Base-by-base conservation (phyloP, 2,797 vertebrate species). In the Thripadectes ignobilis region DNA sequence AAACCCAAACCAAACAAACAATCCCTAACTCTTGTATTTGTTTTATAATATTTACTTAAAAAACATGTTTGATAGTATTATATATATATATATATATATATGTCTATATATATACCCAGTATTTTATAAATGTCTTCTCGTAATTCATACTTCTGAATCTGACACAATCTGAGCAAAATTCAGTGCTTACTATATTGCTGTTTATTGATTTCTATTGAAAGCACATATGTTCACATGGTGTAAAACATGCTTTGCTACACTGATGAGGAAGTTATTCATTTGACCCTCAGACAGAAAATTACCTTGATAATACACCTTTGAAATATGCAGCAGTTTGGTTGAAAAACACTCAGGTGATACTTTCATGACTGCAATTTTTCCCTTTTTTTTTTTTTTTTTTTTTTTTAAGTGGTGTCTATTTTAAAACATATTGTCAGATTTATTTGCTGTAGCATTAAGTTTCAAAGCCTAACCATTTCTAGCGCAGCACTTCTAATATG, bases 341-440 rank as follows among this genome's bases (percentile, higher is more conserved):
- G 17, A 95, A 97, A 97, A 97, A 96, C 54, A 73, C 72, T 89
- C 62, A 87, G 91, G 80, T 95, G 85, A 96, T 96, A 93, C 59
- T 96, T 98, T 97, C 85, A 97, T 97, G 85, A 46, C 69, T 87
- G 88, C 61, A 85, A 95, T 97, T 97, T 97, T 95, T 97, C 92
- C 91, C 38, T 90, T 87, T 67, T 58, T 89, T 54, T 38, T 16
- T 49, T 89, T 54, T 38, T 16, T 49, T 5, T 46, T 48, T 48
- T 48, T 48, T 49, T 49, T 27, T 49, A 26, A 4, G 2, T 85
- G 63, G 88, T 95, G 95, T 91, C 79, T 91, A 71, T 94, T 97
- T 97, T 96, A 97, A 97, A 97, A 96, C 8, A 14, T 88, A 88
- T 95, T 96, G 93, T 90, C 91, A 96, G 92, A 97, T 98, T 97